These are phyloP conservation scores for Pangasius djambal DNA, from an alignment of 2,797 vertebrate genomes.

Conservation along the genomic window DNA sequence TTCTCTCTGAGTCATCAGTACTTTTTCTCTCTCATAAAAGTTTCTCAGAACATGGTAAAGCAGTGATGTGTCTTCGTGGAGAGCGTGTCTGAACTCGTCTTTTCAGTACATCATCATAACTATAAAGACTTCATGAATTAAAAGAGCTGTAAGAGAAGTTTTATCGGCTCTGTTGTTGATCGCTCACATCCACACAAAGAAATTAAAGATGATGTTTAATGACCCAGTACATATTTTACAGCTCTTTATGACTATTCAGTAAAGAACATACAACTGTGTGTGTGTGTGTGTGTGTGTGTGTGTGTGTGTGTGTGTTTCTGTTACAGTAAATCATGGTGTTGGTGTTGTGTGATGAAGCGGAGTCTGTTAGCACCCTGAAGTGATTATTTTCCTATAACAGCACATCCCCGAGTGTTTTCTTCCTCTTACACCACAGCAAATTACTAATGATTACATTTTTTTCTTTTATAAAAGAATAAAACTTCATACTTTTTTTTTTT, in stretches of 20 bases:
- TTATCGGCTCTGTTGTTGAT: not conserved
- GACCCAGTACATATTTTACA: not conserved
- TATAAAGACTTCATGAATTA: not conserved
- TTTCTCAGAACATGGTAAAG: not conserved
- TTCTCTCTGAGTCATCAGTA: not conserved
- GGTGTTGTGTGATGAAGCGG: not conserved
- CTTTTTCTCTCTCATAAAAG: not conserved
- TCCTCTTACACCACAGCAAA: not conserved
- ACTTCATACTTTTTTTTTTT: not conserved
- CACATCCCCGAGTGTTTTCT: not conserved
- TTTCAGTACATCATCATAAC: not conserved
- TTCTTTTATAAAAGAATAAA: not conserved
- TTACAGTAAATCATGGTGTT: not conserved
- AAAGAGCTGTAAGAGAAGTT: not conserved
- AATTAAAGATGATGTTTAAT: not conserved
- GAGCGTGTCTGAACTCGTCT: not conserved
- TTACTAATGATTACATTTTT: not conserved
- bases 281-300: constrained; percentile 2
- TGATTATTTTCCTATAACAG: not conserved
- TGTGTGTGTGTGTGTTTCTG: not conserved
- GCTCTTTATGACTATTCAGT: not conserved
- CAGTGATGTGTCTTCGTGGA: not conserved
- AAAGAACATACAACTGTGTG: not conserved
- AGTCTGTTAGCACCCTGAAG: not conserved
- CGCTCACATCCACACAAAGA: no score